These are phyloP conservation scores for Brachypodius melanocephalos DNA, from an alignment of 2,113 vertebrate species.

Conservation along the genomic window DNA sequence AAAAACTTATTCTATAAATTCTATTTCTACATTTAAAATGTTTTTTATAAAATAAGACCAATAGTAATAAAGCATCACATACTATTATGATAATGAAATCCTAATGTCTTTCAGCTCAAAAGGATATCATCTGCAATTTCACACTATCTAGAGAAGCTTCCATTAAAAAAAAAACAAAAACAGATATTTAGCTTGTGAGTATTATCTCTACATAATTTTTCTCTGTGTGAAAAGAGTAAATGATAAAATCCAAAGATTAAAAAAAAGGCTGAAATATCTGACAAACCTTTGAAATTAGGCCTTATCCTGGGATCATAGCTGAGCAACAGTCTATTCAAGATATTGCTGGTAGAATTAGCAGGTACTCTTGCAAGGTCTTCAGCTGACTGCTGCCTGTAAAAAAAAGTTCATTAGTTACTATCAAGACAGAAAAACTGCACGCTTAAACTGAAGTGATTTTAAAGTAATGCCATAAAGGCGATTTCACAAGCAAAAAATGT, in stretches of 20 bases:
- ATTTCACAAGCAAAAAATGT: background rate
- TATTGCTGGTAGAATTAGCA: constrained; percentile 94
- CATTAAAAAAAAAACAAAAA: background rate
- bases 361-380: constrained; percentile 94
- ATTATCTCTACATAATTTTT: background rate
- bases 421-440: background rate
- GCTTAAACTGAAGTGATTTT: background rate
- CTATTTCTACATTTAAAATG: background rate
- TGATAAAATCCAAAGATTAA: background rate
- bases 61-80: background rate
- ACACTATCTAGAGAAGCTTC: background rate
- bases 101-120: background rate
- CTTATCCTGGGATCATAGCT: constrained; percentile 95
- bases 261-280: background rate
- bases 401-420: background rate
- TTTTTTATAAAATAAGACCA: background rate
- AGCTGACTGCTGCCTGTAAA: constrained; percentile 86
- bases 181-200: background rate
- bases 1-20: background rate
- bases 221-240: background rate
- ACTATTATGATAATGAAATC: background rate
- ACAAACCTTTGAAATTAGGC: constrained; percentile 97
- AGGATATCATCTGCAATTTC: background rate
- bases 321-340: constrained; percentile 91
- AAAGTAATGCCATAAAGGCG: background rate